These are phyloP conservation scores for Semaprochilodus insignis DNA, from an alignment of 2,797 vertebrate species.

Conservation along the genomic window DNA sequence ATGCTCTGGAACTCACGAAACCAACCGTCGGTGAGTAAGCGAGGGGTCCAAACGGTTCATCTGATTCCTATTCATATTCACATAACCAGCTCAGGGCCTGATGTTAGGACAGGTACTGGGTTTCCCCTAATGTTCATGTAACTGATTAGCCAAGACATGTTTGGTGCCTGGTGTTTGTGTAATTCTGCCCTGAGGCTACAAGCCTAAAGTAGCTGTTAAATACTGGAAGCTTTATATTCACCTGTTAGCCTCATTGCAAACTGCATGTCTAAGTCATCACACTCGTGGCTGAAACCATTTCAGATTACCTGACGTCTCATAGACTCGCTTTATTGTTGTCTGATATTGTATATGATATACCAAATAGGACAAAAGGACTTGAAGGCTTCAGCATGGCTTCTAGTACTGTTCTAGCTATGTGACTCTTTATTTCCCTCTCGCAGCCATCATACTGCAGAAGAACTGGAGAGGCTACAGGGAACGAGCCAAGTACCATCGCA, in stretches of 20 bases:
- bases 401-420: not conserved
- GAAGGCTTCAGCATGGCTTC: not conserved
- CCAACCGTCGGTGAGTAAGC: slow-evolving; percentile 87
- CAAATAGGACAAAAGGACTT: accelerated
- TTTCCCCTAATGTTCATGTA: too few species aligned
- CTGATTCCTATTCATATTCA: not conserved
- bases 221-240: too few species aligned
- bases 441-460: slow-evolving; percentile 91
- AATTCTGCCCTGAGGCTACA: too few species aligned
- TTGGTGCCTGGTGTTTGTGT: too few species aligned
- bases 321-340: not conserved
- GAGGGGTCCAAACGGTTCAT: not conserved
- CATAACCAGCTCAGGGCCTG: not conserved
- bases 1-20: slow-evolving; percentile 90
- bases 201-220: too few species aligned
- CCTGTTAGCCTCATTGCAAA: too few species aligned
- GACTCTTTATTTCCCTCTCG: slow-evolving; percentile 36
- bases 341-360: not conserved
- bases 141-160: too few species aligned
- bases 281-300: too few species aligned
- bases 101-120: not conserved
- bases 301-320: too few species aligned
- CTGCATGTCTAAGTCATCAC: not conserved
- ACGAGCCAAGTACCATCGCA: slow-evolving; percentile 88
- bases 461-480: slow-evolving; percentile 93